Evolutionary conservation across 2,888 invertebrate genomes (phyloP).

Genomic region (Stenotaenia linearis): DNA sequence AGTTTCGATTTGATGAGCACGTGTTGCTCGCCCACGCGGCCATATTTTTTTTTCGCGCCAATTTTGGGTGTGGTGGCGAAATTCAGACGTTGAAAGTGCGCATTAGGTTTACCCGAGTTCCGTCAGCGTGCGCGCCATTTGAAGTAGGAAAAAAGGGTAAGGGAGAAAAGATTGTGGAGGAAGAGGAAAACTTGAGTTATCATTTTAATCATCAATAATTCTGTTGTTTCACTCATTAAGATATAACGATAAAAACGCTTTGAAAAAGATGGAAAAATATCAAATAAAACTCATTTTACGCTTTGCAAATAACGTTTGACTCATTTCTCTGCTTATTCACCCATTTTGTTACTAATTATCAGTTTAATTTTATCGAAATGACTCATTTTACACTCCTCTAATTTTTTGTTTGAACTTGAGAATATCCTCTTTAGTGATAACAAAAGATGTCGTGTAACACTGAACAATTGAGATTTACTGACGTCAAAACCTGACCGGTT

Average conservation of each 20-base stretch:
- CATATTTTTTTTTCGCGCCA: neutral
- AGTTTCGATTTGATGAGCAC: neutral
- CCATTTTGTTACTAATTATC: neutral
- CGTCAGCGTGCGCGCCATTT: neutral
- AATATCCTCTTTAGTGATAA: neutral
- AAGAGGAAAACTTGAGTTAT: neutral
- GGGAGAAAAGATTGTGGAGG: neutral
- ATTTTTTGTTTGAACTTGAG: too few species aligned
- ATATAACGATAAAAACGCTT: neutral
- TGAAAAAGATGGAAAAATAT: neutral
- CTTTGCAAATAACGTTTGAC: slow-evolving; percentile 11
- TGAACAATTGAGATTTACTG: neutral
- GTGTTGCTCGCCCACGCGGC: neutral
- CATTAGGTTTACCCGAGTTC: neutral
- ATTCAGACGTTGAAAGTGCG: neutral
- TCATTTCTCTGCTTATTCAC: neutral
- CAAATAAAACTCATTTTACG: neutral
- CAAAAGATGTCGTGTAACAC: neutral
- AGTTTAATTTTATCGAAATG: neutral
- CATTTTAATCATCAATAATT: neutral
- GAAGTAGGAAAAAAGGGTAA: neutral
- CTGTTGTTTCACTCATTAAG: neutral
- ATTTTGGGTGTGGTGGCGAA: slow-evolving; percentile 3
- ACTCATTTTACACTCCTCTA: too few species aligned
- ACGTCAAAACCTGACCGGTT: neutral